These are phyloP conservation scores for Pelochelys cantorii DNA, from an alignment of 2,797 vertebrate genomes.

Conservation along the genomic window DNA sequence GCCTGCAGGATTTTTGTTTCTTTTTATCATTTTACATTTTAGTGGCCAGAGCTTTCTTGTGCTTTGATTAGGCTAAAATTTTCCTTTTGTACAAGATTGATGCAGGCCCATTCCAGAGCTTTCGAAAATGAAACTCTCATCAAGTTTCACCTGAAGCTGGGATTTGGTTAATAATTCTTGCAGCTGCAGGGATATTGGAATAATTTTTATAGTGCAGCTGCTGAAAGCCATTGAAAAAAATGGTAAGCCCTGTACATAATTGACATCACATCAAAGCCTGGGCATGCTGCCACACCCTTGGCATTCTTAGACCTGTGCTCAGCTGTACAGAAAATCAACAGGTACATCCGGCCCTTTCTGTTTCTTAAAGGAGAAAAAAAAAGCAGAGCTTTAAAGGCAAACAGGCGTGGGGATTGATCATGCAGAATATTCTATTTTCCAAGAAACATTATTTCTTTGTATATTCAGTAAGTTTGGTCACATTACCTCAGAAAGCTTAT, in stretches of 20 bases:
- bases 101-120: neutral
- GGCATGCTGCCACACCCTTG: no score
- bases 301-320: no score
- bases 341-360: neutral
- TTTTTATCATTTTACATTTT: neutral
- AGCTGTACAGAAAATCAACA: neutral
- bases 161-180: neutral
- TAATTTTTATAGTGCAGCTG: no score
- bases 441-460: neutral
- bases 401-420: neutral
- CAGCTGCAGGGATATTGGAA: neutral
- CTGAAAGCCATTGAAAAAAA: no score
- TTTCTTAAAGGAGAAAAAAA: rapidly evolving
- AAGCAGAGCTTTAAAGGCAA: neutral
- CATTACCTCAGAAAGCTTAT: conserved; percentile 95
- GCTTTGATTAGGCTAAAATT: neutral
- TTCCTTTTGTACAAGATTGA: neutral
- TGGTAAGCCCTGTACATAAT: no score
- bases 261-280: no score
- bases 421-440: neutral
- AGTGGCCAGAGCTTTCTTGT: neutral
- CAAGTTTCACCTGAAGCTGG: neutral
- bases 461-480: conserved; percentile 18
- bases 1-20: neutral
- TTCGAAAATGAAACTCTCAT: neutral